These are phyloP conservation scores for Prostheceraeus crozeri DNA, from an alignment of 2,888 invertebrate species.

Conservation along the genomic window DNA sequence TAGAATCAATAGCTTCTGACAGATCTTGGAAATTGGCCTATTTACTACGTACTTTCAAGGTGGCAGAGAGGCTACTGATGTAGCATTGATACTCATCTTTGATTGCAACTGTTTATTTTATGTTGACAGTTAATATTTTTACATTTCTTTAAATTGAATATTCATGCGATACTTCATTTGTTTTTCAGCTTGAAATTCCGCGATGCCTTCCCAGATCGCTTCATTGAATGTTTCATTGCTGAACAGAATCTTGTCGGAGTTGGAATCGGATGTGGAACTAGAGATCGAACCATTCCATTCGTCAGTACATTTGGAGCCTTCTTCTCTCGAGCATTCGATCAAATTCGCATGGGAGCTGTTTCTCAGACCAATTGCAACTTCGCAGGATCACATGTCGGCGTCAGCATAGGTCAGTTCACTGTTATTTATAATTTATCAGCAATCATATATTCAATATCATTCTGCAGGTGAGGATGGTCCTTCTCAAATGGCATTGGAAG, in stretches of 20 bases:
- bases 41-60: no score
- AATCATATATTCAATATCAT: not conserved
- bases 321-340: conserved; percentile 90
- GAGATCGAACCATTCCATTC: conserved; percentile 84
- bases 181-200: conserved; percentile 33
- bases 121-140: conserved; percentile 7
- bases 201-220: conserved; percentile 63
- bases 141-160: not conserved
- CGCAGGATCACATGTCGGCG: conserved; percentile 91
- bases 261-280: conserved; percentile 84
- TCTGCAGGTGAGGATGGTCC: conserved; percentile 77
- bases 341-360: conserved; percentile 98
- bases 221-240: conserved; percentile 96
- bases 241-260: conserved; percentile 93
- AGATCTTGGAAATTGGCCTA: no score
- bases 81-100: no score
- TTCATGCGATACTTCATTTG: not conserved
- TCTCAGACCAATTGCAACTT: conserved; percentile 95
- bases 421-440: conserved; percentile 17
- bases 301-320: conserved; percentile 95
- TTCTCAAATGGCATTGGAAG: conserved; percentile 98
- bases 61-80: no score
- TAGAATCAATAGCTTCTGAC: no score
- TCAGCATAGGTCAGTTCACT: conserved; percentile 73
- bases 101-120: no score